Evolutionary conservation across 2,888 invertebrate genomes (phyloP), one percentile per base, ranked within the genome.

Genomic region (Rhorus exstirpatorius): DNA sequence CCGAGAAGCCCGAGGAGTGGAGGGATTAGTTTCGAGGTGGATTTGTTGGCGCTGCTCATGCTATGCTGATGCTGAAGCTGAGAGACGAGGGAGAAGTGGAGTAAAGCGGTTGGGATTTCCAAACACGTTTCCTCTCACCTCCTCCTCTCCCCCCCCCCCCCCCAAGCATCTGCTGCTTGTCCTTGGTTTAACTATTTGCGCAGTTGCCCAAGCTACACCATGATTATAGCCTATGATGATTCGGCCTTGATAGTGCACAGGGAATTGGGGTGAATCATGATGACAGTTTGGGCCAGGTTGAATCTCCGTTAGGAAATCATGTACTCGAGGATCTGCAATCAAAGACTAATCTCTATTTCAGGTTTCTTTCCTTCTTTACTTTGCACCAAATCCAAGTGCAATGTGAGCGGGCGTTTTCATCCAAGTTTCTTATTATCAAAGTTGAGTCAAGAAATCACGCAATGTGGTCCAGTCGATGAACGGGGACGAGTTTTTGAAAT

Each of bases 211-310:
- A 51, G 61, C 83, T 68, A 80, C 63, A 61, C 83, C 81, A 80
- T 83, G 83, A 85, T 84, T 86, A 85, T 6, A 2, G 85, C 81
- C 81, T 74, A 84, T 82, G 85, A 88, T 86, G 84, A 85, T 85
- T 86, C 84, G 83, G 76, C 81, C 83, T 67, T 63, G 84, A 86
- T 81, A 51, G 44, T 79, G 81, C 80, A 76, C 81, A 81, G 83
- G 83, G 51, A 67, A 58, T 72, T 72, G 55, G 75, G 46, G 46
- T 44, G 61, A 80, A 81, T 84, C 51, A 74, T 78, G 58, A 7
- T 41, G 19, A 44, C 55, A 31, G 1, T 44, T 70, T 41, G n/a
- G 49, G 58, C 60, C 58, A 78, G 14, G 44, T 70, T 35, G 7
- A 55, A 21, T 46, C 17, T 71, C 19, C 21, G 63, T 10, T 24